Evolutionary conservation across 2,113 vertebrate genomes (phyloP).

Genomic region (Turdus rufiventris): DNA sequence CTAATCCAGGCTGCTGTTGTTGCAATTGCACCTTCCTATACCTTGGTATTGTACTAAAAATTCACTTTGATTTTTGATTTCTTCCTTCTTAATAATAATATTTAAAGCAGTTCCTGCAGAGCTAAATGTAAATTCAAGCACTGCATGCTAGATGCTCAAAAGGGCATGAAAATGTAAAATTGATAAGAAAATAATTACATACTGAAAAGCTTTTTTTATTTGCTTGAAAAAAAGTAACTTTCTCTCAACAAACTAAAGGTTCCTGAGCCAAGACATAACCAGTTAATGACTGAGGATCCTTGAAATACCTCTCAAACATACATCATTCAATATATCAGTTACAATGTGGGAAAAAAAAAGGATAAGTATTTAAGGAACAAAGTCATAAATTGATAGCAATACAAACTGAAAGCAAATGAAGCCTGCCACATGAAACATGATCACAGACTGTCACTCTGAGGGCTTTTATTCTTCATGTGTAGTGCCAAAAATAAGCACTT

Average conservation of each 20-base stretch:
- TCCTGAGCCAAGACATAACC: constrained; percentile 48
- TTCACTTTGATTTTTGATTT: constrained; percentile 76
- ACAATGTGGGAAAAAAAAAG: constrained; percentile 10
- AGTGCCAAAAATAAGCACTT: constrained; percentile 55
- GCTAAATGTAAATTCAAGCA: constrained; percentile 64
- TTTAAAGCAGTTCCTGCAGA: constrained; percentile 66
- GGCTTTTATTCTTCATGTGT: constrained; percentile 51
- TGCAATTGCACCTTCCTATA: constrained; percentile 70
- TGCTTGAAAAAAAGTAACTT: constrained; percentile 57
- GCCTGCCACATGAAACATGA: constrained; percentile 62
- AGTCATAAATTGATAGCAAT: constrained; percentile 63
- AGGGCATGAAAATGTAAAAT: constrained; percentile 59
- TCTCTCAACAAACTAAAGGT: constrained; percentile 31
- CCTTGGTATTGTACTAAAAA: constrained; percentile 63
- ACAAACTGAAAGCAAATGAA: constrained; percentile 64
- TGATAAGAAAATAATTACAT: constrained; percentile 69
- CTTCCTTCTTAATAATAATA: constrained; percentile 66
- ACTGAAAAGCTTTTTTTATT: constrained; percentile 55
- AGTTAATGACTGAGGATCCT: constrained; percentile 46
- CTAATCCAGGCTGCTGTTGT: constrained; percentile 77
- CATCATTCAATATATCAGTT: constrained; percentile 49
- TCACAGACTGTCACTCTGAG: constrained; percentile 61
- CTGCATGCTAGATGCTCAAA: constrained; percentile 38
- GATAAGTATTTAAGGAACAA: constrained; percentile 50
- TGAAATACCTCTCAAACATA: constrained; percentile 50